Percentiles rank a stretch among this genome's conserved stretches.
Conservation (phyloP, 2,113 vertebrate genomes). For the Pandion haliaetus region DNA sequence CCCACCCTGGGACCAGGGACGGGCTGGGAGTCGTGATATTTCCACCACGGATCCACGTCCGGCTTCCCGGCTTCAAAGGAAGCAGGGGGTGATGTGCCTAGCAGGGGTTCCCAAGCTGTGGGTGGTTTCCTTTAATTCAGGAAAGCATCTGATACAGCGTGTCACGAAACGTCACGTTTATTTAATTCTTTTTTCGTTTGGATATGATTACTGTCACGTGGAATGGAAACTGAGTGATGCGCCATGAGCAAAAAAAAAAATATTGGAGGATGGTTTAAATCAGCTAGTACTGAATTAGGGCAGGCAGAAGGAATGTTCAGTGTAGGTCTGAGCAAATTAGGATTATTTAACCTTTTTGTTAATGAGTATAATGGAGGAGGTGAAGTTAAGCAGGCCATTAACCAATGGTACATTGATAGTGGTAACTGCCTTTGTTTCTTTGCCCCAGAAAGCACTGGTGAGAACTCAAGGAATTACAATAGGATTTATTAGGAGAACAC, state of each 20-base stretch:
- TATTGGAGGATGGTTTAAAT: not conserved
- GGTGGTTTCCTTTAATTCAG: constrained; percentile 54
- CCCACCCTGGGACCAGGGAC: not conserved
- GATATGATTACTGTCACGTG: constrained; percentile 62
- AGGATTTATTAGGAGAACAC: not conserved
- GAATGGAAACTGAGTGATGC: constrained; percentile 34
- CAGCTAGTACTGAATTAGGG: not conserved
- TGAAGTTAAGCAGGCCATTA: not conserved
- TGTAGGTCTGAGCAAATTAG: not conserved
- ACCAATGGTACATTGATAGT: not conserved
- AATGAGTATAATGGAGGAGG: not conserved
- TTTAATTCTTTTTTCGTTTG: constrained; percentile 56
- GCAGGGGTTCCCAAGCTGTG: constrained; percentile 38
- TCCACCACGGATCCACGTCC: not conserved
- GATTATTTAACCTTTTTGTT: not conserved
- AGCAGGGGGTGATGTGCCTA: constrained; percentile 31
- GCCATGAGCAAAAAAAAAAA: not conserved
- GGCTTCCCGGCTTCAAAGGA: constrained; percentile 21
- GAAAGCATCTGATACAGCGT: constrained; percentile 47
- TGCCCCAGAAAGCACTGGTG: not conserved
- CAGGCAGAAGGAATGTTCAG: not conserved
- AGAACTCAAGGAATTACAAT: not conserved
- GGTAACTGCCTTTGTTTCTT: not conserved
- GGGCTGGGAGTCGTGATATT: not conserved
- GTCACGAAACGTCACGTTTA: constrained; percentile 42